Percentiles rank a stretch among this genome's conserved stretches.
Evolutionary conservation across 2,888 invertebrate genomes (phyloP).

Genomic region (Nemoura dubitans): DNA sequence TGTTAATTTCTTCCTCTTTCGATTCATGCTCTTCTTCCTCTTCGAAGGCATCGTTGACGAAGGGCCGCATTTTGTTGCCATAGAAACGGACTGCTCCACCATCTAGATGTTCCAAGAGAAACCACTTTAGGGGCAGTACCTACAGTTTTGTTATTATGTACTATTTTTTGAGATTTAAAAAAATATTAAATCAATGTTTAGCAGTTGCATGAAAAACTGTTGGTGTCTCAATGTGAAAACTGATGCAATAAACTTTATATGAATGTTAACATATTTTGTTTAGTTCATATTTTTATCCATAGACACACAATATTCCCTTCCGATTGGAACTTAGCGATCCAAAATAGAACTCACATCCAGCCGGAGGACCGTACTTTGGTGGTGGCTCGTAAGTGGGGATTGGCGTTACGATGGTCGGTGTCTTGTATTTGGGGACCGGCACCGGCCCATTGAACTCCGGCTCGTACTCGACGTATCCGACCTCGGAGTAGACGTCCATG

Average conservation of each 20-base stretch:
- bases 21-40: constrained; percentile 14
- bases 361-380: constrained; percentile 30
- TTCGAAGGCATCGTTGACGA: constrained; percentile 1
- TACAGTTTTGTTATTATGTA: too few relatives aligned
- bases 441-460: constrained; percentile 26
- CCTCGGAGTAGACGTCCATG: not conserved
- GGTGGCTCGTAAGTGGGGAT: not conserved
- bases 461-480: constrained; percentile 29
- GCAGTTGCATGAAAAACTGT: too few relatives aligned
- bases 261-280: not conserved
- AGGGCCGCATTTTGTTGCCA: constrained; percentile 14
- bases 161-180: too few relatives aligned
- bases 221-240: not conserved
- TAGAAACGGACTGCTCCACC: constrained; percentile 40
- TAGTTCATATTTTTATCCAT: too few relatives aligned
- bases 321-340: too few relatives aligned
- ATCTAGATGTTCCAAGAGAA: constrained; percentile 21
- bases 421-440: not conserved
- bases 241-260: not conserved
- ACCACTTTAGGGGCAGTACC: not conserved
- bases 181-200: too few relatives aligned
- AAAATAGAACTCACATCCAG: constrained; percentile 23
- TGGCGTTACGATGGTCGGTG: not conserved
- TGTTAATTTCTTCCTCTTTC: constrained; percentile 23
- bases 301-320: too few relatives aligned